A percentile compares a stretch with the other conserved stretches of the same genome.
These are phyloP conservation scores for Hoplostethus atlanticus DNA, from an alignment of 2,797 vertebrate species.

Conservation along the genomic window DNA sequence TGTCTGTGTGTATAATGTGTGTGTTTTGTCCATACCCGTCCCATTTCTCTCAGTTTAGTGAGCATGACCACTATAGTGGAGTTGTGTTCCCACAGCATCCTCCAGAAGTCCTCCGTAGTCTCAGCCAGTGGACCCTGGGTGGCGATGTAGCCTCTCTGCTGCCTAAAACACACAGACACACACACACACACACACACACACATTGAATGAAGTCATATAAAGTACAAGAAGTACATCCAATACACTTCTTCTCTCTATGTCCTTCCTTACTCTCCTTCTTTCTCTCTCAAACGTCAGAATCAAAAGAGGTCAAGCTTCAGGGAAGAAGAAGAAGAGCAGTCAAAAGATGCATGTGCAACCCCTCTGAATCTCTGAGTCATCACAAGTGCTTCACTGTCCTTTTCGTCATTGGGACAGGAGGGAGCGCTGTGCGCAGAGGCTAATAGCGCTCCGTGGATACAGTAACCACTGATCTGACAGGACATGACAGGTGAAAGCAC, in stretches of 20 bases:
- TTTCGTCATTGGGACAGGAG: constrained; percentile 15
- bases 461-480: constrained; percentile 67
- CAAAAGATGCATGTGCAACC: constrained; percentile 60
- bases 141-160: constrained; percentile 97
- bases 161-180: constrained; percentile 78
- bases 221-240: constrained; percentile 17
- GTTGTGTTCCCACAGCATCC: constrained; percentile 99
- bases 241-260: background rate
- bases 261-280: constrained; percentile 25
- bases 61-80: constrained; percentile 99
- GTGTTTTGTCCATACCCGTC: constrained; percentile 83
- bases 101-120: constrained; percentile 98
- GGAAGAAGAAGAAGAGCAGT: constrained; percentile 58
- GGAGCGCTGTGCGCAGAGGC: constrained; percentile 22
- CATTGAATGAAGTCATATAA: constrained; percentile 23
- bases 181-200: constrained; percentile 42
- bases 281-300: constrained; percentile 52
- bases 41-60: constrained; percentile 97
- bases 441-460: constrained; percentile 45
- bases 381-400: constrained; percentile 44
- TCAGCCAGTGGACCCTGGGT: constrained; percentile 97
- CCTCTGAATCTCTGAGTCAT: constrained; percentile 69
- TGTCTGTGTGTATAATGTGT: constrained; percentile 6
- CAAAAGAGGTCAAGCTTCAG: constrained; percentile 64
- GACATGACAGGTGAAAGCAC: constrained; percentile 69